These are phyloP conservation scores for Helicoverpa assulta DNA, from an alignment of 2,888 invertebrate genomes.

Conservation along the genomic window DNA sequence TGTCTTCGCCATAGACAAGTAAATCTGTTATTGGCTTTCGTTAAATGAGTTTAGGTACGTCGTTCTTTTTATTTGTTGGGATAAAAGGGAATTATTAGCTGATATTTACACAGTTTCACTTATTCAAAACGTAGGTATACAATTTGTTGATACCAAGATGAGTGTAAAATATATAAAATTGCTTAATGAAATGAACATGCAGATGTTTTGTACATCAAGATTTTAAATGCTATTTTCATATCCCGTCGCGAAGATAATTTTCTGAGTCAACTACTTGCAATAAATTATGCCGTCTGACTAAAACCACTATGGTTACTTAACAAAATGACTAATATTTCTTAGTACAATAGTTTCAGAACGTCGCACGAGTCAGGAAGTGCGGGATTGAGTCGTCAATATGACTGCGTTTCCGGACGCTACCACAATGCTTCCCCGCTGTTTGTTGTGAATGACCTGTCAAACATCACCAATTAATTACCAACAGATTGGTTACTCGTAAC, in stretches of 20 bases:
- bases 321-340: constrained; percentile 48
- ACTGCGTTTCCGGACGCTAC: constrained; percentile 77
- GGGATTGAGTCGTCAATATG: constrained; percentile 84
- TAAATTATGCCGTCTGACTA: constrained; percentile 27
- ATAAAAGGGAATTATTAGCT: background rate
- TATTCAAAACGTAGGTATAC: too few relatives aligned
- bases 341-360: constrained; percentile 41
- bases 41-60: background rate
- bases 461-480: constrained; percentile 80
- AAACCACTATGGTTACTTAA: constrained; percentile 29
- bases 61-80: background rate
- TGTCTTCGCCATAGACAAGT: constrained; percentile 61
- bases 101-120: too few relatives aligned
- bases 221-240: background rate
- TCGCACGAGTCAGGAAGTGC: constrained; percentile 74
- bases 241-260: constrained; percentile 1
- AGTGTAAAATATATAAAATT: background rate
- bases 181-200: background rate
- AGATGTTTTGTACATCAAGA: background rate
- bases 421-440: constrained; percentile 81
- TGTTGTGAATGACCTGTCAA: constrained; percentile 88
- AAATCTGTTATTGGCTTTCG: constrained; percentile 61
- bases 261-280: constrained; percentile 8
- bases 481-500: constrained; percentile 64
- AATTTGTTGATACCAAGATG: too few relatives aligned